Percentiles rank a stretch among this genome's conserved stretches.
These are phyloP conservation scores for Guaruba guarouba DNA, from an alignment of 2,113 vertebrate genomes.

Conservation along the genomic window DNA sequence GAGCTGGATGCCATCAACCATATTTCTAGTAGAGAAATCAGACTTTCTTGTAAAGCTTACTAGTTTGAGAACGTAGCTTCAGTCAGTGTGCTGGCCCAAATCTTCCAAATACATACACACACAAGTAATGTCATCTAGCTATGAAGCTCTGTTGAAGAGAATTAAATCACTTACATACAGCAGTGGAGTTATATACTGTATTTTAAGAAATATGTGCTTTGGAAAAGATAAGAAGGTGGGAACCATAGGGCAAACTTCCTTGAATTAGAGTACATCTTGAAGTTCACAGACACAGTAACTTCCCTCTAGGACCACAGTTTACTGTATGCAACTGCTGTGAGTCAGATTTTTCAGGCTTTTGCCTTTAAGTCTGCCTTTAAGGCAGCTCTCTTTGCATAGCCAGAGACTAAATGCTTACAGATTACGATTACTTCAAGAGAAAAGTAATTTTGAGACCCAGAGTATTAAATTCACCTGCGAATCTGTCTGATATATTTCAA, in stretches of 20 bases:
- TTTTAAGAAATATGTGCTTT: not conserved
- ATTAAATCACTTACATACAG: not conserved
- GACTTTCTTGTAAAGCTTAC: not conserved
- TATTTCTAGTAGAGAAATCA: not conserved
- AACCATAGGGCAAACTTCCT: not conserved
- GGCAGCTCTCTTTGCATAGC: not conserved
- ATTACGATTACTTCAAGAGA: not conserved
- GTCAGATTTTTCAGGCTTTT: not conserved
- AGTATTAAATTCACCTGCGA: not conserved
- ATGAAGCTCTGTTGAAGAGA: not conserved
- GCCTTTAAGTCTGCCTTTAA: not conserved
- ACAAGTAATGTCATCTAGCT: not conserved
- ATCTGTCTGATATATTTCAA: not conserved
- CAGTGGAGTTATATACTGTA: not conserved
- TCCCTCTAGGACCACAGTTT: not conserved
- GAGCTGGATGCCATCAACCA: not conserved
- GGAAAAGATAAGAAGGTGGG: not conserved
- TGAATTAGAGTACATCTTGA: not conserved
- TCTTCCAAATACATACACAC: not conserved
- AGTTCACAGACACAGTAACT: not conserved
- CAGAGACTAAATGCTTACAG: not conserved
- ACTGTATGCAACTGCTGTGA: not conserved
- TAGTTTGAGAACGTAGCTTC: not conserved
- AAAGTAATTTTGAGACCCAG: not conserved
- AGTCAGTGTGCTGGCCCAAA: not conserved